Evolutionary conservation across 1,140 invertebrate species (phyloP), one percentile per base, ranked within the genome.

Genomic region (Drosophila lacteicornis): DNA sequence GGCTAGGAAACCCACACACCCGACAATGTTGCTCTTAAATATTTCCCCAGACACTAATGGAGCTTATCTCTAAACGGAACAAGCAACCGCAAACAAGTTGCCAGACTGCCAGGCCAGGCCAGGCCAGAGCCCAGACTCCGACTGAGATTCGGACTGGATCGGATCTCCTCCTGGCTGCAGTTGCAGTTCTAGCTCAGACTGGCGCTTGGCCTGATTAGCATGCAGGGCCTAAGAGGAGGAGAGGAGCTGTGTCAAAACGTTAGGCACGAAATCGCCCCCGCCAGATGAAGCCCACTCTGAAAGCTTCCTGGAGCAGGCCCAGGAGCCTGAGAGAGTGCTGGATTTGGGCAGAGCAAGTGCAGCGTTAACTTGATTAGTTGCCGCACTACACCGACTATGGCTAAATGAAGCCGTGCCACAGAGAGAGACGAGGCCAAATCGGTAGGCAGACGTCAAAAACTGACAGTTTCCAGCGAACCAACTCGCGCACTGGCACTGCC

Each of bases 31-130:
- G 87, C 79, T 87, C 90, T 87, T 91, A 91, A 91, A 91, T 91
- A 88, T 88, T 88, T 88, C 58, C 67, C 53, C 83, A 91, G 90
- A 91, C 90, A 91, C 90, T 91, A 91, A 91, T 91, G 90, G 90
- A 91, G 90, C 90, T 91, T 91, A 91, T 91, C 90, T 90, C 75
- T 91, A 91, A 91, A 91, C 85, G 90, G 91, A 91, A 91, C 90
- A 91, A 91, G 90, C 90, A 91, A 91, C 90, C 82, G 90, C 85
- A 90, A 90, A 90, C 84, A 86, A 85, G 80, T 82, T 80, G 59
- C 58, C 38, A 43, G 59, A 61, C 80, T 2, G 57, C 62, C 2
- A 25, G 3, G 22, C 22, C 27, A 4, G 25, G 25, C 25, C 25
- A 4, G 25, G 25, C 25, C 59, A 61, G 46, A 51, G 47, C 25